Conservation (phyloP, 2,888 invertebrate species). For the Odontocolon sp. region DNA sequence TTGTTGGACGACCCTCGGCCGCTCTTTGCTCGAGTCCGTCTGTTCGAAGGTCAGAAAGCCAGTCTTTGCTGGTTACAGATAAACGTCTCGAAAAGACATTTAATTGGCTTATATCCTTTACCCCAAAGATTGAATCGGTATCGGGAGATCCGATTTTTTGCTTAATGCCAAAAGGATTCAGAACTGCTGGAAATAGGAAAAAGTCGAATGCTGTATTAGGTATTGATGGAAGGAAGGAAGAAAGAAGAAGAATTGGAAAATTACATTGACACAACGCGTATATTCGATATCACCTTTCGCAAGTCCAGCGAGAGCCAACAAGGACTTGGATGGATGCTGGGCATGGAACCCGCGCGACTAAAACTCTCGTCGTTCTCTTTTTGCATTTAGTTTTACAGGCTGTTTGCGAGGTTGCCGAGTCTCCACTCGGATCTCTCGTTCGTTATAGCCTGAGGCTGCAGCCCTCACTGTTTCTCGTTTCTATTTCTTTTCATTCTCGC, state of each 20-base stretch:
- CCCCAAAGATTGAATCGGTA: constrained; percentile 31
- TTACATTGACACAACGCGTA: constrained; percentile 30
- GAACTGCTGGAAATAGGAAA: background rate
- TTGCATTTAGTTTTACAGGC: constrained; percentile 73
- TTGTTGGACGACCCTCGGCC: constrained; percentile 20
- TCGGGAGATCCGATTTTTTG: background rate
- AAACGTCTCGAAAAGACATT: constrained; percentile 31
- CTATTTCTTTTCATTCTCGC: constrained; percentile 43
- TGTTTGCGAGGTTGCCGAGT: constrained; percentile 76
- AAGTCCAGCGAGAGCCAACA: constrained; percentile 31
- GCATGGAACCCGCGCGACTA: constrained; percentile 52
- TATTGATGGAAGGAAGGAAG: constrained; percentile 24
- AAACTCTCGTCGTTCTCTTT: constrained; percentile 70
- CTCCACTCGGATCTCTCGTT: constrained; percentile 59
- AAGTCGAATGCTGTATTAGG: background rate
- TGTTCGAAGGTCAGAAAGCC: constrained; percentile 39
- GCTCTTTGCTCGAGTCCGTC: background rate
- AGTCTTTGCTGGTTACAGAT: background rate
- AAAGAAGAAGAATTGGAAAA: constrained; percentile 48
- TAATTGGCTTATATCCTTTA: constrained; percentile 42
- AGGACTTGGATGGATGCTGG: constrained; percentile 30
- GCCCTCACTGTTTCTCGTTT: constrained; percentile 54
- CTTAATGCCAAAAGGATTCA: background rate
- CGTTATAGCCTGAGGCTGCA: constrained; percentile 49
- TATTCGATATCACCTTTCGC: constrained; percentile 9